Evolutionary conservation across 2,113 vertebrate species (phyloP).

Genomic region (Pygoscelis antarcticus): DNA sequence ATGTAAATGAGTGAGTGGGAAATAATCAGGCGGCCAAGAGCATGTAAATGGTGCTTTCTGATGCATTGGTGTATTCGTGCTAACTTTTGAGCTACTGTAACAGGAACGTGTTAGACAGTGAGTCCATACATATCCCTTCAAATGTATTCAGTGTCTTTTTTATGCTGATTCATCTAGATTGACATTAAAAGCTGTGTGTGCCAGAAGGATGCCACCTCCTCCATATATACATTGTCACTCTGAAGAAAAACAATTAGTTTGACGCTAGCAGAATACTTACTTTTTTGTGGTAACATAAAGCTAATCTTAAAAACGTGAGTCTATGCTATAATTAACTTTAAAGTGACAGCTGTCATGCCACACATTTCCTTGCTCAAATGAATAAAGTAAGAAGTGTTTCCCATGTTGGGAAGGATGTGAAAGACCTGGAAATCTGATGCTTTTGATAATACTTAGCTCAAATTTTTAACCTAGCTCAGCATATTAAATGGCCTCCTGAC

Average conservation of each 20-base stretch:
- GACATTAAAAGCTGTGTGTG: constrained; percentile 7
- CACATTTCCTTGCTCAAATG: background rate
- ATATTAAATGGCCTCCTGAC: constrained; percentile 1
- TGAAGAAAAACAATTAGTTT: constrained; percentile 23
- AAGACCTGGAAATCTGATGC: constrained; percentile 1
- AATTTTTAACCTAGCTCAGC: background rate
- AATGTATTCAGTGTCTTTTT: background rate
- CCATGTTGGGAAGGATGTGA: background rate
- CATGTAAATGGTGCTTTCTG: background rate
- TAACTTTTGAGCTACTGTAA: background rate
- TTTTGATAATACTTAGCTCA: background rate
- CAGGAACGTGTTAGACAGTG: background rate
- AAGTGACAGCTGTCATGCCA: constrained; percentile 44
- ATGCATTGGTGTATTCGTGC: background rate
- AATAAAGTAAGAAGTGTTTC: background rate
- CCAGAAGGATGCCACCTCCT: constrained; percentile 16
- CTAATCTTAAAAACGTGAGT: constrained; percentile 11
- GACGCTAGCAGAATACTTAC: background rate
- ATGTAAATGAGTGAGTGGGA: background rate
- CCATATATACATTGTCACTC: constrained; percentile 4
- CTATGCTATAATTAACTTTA: constrained; percentile 10
- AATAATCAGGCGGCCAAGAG: background rate
- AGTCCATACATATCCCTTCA: background rate
- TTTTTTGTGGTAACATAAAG: background rate
- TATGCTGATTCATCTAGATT: constrained; percentile 8